Evolutionary conservation across 2,888 invertebrate species (phyloP).

Genomic region (Aelia acuminata): DNA sequence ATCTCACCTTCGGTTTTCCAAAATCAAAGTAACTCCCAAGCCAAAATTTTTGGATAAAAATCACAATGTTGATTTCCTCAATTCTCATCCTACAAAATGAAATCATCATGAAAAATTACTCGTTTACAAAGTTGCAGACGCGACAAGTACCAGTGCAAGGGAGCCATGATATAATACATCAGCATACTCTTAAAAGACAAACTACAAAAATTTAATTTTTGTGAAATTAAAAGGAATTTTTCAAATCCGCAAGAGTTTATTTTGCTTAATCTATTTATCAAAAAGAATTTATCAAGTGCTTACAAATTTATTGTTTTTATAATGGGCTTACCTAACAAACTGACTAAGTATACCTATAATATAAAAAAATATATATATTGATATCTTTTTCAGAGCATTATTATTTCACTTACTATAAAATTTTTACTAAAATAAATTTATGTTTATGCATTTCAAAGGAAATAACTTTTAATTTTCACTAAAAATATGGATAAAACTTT

Average conservation of each 20-base stretch:
- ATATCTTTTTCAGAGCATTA: background rate
- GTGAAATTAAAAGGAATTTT: background rate
- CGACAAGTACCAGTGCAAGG: constrained; percentile 45
- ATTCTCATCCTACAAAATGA: constrained; percentile 51
- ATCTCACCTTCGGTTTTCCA: constrained; percentile 51
- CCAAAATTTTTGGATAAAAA: constrained; percentile 42
- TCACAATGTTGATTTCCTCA: constrained; percentile 43
- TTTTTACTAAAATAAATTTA: background rate
- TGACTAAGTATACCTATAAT: background rate
- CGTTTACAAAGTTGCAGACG: constrained; percentile 31
- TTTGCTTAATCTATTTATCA: background rate
- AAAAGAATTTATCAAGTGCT: constrained; percentile 22
- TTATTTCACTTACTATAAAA: background rate
- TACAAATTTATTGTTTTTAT: background rate
- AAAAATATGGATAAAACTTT: background rate
- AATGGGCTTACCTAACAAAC: background rate
- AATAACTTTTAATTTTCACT: background rate
- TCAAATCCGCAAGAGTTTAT: background rate
- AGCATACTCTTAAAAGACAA: constrained; percentile 2
- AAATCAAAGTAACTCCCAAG: constrained; percentile 47
- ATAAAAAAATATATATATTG: background rate
- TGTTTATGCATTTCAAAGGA: background rate
- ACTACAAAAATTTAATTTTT: background rate
- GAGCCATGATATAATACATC: background rate
- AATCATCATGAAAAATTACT: constrained; percentile 42